phyloP scores from a whole-genome alignment of 2,797 vertebrate genomes.

The Gephyroberyx darwinii region DNA sequence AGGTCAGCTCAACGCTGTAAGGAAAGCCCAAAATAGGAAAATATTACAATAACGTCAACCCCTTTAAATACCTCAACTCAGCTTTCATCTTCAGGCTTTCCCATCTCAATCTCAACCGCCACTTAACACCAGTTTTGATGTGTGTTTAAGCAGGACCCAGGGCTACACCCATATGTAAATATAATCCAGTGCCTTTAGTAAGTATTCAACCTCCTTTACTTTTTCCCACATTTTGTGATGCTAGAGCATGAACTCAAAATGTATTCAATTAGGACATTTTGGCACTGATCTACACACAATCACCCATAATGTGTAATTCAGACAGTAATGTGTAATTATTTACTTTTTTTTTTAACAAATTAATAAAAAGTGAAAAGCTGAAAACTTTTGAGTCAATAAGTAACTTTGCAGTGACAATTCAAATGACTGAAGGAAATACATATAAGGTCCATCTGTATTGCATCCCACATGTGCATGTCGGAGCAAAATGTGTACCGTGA shows the following conservation, averaged over 20 bases:
- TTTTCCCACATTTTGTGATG: not conserved
- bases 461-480: too few species aligned
- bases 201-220: not conserved
- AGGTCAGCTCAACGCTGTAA: conserved; percentile 58
- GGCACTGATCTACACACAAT: too few species aligned
- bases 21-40: conserved; percentile 46
- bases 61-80: conserved; percentile 32
- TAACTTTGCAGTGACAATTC: too few species aligned
- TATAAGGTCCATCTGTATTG: too few species aligned
- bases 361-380: too few species aligned
- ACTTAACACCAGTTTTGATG: not conserved
- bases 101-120: conserved; percentile 16
- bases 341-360: too few species aligned
- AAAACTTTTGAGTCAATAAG: too few species aligned
- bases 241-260: not conserved
- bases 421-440: too few species aligned
- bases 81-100: conserved; percentile 16
- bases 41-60: conserved; percentile 40
- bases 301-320: too few species aligned
- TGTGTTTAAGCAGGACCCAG: conserved; percentile 9
- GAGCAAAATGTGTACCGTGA: too few species aligned
- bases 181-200: conserved; percentile 27
- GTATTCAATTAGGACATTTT: not conserved
- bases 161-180: conserved; percentile 49
- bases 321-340: too few species aligned